Conservation (phyloP, 2,797 vertebrate genomes). For the Myiotriccus ornatus region DNA sequence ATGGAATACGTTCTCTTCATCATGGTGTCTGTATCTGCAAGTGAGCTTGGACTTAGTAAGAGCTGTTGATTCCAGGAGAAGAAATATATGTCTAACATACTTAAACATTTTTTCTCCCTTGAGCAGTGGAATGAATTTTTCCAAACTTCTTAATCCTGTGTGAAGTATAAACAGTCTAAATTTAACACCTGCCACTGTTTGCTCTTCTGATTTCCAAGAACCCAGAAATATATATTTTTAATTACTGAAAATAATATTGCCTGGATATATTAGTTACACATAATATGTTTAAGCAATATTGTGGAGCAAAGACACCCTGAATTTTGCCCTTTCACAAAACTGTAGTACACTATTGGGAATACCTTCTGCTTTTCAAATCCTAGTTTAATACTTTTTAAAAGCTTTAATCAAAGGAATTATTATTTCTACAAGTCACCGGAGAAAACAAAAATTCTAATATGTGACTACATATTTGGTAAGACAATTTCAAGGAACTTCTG, state of each 20-base stretch:
- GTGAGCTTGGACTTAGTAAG: neutral
- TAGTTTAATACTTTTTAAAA: neutral
- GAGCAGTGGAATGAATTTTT: neutral
- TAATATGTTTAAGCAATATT: neutral
- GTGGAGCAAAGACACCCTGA: neutral
- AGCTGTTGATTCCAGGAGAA: neutral
- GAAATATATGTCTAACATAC: neutral
- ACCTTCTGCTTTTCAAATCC: neutral
- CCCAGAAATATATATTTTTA: neutral
- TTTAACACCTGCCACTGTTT: constrained; percentile 2
- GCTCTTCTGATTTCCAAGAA: neutral
- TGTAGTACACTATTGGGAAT: neutral
- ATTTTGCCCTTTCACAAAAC: neutral
- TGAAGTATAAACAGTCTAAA: neutral
- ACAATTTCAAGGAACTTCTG: neutral
- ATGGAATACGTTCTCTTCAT: neutral
- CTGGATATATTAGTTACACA: neutral
- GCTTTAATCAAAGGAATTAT: neutral
- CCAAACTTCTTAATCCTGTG: neutral
- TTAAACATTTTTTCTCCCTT: neutral
- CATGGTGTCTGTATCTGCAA: neutral
- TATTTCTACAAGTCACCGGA: neutral
- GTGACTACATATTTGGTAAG: neutral
- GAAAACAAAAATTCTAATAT: neutral
- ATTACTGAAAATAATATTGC: neutral